Percentiles rank a stretch among this genome's conserved stretches.
Conservation (phyloP, 2,797 vertebrate genomes). For the Antennarius maculatus region DNA sequence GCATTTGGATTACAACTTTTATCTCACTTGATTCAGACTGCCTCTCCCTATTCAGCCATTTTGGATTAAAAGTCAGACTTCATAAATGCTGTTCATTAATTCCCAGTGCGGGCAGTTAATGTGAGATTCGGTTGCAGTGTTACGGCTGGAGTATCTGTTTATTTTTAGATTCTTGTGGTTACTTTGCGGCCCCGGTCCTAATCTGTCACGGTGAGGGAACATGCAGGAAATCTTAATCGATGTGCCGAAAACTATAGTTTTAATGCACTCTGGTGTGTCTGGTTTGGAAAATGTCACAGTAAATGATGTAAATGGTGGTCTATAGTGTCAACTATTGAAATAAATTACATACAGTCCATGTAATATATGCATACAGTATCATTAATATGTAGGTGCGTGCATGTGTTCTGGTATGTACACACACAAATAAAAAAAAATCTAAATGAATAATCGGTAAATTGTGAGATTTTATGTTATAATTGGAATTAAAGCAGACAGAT, state of each 20-base stretch:
- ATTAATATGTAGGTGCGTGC: neutral
- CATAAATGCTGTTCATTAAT: constrained; percentile 80
- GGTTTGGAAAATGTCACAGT: constrained; percentile 50
- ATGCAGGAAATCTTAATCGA: constrained; percentile 63
- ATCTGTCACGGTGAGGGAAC: constrained; percentile 65
- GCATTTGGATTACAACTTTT: constrained; percentile 83
- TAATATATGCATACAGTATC: neutral
- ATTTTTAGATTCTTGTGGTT: constrained; percentile 73
- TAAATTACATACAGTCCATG: constrained; percentile 19
- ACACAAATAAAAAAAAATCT: neutral
- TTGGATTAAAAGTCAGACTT: constrained; percentile 81
- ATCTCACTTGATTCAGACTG: constrained; percentile 78
- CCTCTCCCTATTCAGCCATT: constrained; percentile 75
- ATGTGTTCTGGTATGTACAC: neutral
- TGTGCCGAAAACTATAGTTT: constrained; percentile 47
- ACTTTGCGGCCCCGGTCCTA: constrained; percentile 60
- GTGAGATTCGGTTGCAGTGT: constrained; percentile 67
- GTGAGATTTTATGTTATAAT: constrained; percentile 17
- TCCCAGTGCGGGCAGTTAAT: constrained; percentile 73
- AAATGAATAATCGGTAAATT: neutral
- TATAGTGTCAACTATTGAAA: constrained; percentile 17
- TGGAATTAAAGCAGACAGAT: constrained; percentile 9
- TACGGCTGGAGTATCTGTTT: constrained; percentile 65
- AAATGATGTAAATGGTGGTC: constrained; percentile 39
- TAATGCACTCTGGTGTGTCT: constrained; percentile 31